Evolutionary conservation across 1,140 invertebrate genomes (phyloP), one percentile per base, ranked within the genome.

Genomic region (Muscidifurax raptorellus): DNA sequence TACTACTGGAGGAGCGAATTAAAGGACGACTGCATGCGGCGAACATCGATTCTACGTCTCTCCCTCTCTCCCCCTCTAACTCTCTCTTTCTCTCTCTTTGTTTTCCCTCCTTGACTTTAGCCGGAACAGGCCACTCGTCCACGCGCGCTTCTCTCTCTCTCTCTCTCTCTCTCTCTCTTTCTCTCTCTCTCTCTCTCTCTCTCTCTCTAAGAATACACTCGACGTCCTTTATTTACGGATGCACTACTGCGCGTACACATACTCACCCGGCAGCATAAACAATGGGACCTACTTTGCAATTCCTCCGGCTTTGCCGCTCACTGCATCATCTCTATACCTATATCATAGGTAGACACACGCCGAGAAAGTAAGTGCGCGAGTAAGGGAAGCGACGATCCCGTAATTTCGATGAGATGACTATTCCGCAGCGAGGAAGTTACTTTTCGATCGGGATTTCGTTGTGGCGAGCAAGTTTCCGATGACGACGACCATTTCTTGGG

Each of bases 171-270:
- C 22, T 0, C 1, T n/a, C 18, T 10, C n/a, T n/a, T n/a, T n/a
- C n/a, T n/a, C n/a, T 28, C 52, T 18, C 47, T 47, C 4, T 32
- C 9, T 47, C 10, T 76, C 12, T 69, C 64, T 44, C 40, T 30
- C 22, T 0, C 22, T 0, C 1, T n/a, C 18, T 10, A n/a, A 75
- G 18, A 74, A 59, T 64, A 52, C 30, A 64, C 47, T 82, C 74
- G 2, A 9, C n/a, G 30, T 7, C 13, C n/a, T 64, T 82, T 82
- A 75, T 75, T 82, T 82, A 30, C 47, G 52, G 22, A 82, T 64
- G 32, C 71, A 64, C 5, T 27, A n/a, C 36, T 32, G 67, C 67
- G 36, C 28, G n/a, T n/a, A 72, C 18, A 44, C 13, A 66, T 2
- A 64, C 12, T 27, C 36, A 15, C 7, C 2, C 25, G 7, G 25